Conservation (phyloP, 2,797 vertebrate species). For the Esox lucius region DNA sequence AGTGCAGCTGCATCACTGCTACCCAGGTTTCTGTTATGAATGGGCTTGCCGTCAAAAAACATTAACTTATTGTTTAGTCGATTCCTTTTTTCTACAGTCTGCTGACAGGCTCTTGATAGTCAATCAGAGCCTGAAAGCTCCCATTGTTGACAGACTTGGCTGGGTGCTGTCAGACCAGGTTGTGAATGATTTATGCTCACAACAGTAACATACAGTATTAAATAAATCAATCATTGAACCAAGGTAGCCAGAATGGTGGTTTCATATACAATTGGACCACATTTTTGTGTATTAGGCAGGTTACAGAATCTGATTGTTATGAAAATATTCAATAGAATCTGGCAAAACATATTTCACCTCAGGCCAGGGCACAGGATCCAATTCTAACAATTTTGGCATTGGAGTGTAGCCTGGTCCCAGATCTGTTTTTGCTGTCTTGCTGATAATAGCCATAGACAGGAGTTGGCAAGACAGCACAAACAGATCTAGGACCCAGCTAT, state of each 20-base stretch:
- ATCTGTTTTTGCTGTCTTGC: neutral
- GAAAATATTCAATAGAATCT: neutral
- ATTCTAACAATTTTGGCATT: conserved; percentile 34
- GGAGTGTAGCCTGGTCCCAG: conserved; percentile 26
- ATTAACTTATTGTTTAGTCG: neutral
- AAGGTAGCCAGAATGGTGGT: conserved; percentile 8
- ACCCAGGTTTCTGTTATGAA: too few relatives aligned
- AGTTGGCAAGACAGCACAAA: neutral
- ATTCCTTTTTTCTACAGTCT: neutral
- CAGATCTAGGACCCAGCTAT: neutral
- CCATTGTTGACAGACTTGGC: conserved; percentile 38
- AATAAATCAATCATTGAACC: conserved; percentile 27
- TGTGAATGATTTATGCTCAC: conserved; percentile 18
- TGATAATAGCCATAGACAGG: neutral
- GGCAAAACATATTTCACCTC: neutral
- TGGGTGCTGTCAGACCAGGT: neutral
- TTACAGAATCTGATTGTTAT: neutral
- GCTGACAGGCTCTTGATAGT: conserved; percentile 1
- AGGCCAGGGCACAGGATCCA: neutral
- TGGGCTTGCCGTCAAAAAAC: neutral
- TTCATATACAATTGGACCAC: neutral
- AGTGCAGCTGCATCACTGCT: too few relatives aligned
- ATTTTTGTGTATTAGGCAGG: neutral
- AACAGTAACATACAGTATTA: conserved; percentile 7
- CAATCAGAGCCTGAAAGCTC: conserved; percentile 18